Evolutionary conservation across 2,797 vertebrate genomes (phyloP).

Genomic region (Hemibagrus guttatus): DNA sequence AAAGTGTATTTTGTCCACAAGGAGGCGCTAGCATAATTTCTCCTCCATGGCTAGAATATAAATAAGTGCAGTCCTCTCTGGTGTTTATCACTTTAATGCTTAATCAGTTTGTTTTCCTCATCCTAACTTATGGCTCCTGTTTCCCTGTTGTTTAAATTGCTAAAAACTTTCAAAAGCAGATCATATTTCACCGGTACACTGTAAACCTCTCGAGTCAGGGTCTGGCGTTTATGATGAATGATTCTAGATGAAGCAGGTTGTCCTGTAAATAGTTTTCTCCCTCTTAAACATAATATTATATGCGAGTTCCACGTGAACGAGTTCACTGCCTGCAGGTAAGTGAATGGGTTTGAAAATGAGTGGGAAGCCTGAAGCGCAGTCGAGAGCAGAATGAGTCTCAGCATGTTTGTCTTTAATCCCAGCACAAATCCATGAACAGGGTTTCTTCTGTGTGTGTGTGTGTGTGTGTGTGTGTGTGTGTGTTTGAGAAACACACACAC

Average conservation of each 20-base stretch:
- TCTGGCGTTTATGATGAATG: conserved; percentile 60
- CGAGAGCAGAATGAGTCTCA: conserved; percentile 61
- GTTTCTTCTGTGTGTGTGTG: conserved; percentile 7
- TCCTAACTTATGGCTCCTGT: conserved; percentile 28
- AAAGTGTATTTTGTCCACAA: conserved; percentile 62
- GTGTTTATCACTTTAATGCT: conserved; percentile 44
- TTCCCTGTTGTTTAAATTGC: conserved; percentile 55
- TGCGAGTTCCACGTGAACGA: conserved; percentile 30
- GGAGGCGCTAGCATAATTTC: conserved; percentile 68
- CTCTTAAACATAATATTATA: conserved; percentile 47
- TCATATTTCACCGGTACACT: conserved; percentile 52
- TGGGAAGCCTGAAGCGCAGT: conserved; percentile 43
- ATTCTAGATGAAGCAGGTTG: conserved; percentile 42
- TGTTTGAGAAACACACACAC: neutral
- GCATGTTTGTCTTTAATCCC: conserved; percentile 65
- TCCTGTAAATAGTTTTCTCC: conserved; percentile 49
- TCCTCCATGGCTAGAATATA: conserved; percentile 34
- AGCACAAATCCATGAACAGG: conserved; percentile 31
- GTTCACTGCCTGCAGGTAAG: conserved; percentile 32
- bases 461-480: conserved; percentile 9
- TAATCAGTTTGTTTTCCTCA: conserved; percentile 52
- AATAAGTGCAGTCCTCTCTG: conserved; percentile 33
- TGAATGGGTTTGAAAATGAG: conserved; percentile 47
- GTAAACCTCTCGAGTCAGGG: conserved; percentile 56
- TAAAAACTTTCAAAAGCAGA: conserved; percentile 42